A percentile compares a stretch with the other conserved stretches of the same genome.
Evolutionary conservation across 2,888 invertebrate species (phyloP).

Genomic region (Dyspetes luteomarginatus): DNA sequence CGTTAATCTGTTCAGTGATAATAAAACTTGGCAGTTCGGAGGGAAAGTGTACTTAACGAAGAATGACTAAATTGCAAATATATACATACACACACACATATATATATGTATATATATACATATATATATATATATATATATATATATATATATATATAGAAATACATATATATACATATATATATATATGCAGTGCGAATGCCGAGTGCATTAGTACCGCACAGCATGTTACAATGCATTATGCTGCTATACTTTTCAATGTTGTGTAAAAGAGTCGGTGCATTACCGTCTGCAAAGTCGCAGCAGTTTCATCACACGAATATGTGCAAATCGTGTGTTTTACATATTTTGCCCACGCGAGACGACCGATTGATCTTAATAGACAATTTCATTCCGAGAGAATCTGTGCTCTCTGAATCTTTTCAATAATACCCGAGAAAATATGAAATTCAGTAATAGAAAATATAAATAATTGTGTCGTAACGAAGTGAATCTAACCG

Average conservation of each 20-base stretch:
- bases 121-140: neutral
- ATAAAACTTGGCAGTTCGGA: slow-evolving; percentile 58
- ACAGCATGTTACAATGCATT: neutral
- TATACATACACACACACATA: neutral
- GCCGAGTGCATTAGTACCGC: neutral
- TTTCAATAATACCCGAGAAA: no score
- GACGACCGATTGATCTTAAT: neutral
- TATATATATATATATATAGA: neutral
- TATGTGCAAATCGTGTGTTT: neutral
- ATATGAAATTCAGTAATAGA: no score
- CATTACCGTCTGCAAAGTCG: neutral
- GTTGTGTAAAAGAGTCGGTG: neutral
- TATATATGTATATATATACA: neutral
- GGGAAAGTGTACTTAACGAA: slow-evolving; percentile 54
- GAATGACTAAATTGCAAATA: slow-evolving; percentile 10
- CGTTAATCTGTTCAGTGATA: slow-evolving; percentile 47
- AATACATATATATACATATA: neutral
- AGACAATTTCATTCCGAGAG: no score
- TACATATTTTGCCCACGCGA: neutral
- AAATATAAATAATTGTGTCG: no score
- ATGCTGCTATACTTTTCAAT: neutral
- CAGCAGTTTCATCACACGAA: neutral
- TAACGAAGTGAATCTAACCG: no score
- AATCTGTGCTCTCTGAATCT: no score
- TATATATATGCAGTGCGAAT: neutral